Percentiles rank a stretch among this genome's conserved stretches.
phyloP scores from a whole-genome alignment of 2,888 invertebrate species.

The Tenthredo notha region DNA sequence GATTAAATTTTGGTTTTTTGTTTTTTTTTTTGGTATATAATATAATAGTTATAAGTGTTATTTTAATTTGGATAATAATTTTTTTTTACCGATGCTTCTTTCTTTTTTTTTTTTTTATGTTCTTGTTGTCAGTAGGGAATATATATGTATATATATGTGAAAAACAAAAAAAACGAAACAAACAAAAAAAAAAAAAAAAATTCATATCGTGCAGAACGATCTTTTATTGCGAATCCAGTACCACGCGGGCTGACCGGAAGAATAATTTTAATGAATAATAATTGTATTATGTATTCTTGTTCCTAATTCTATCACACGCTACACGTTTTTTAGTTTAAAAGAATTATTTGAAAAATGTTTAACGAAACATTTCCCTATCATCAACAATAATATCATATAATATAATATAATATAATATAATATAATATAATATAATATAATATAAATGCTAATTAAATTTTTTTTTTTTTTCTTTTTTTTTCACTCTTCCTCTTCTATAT shows the following conservation, averaged over 20 bases:
- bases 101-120: neutral
- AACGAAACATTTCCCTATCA: neutral
- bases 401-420: neutral
- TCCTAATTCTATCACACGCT: constrained; percentile 5
- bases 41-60: neutral
- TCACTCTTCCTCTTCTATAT: neutral
- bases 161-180: neutral
- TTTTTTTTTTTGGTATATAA: neutral
- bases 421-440: constrained; percentile 15
- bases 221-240: neutral
- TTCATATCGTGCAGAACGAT: neutral
- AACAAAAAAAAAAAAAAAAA: neutral
- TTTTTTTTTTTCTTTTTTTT: neutral
- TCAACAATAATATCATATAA: constrained; percentile 4
- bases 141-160: neutral
- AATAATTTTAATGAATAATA: neutral
- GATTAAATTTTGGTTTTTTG: neutral
- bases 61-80: neutral
- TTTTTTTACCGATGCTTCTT: neutral
- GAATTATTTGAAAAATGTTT: constrained; percentile 10
- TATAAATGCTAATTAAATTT: constrained; percentile 9
- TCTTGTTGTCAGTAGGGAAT: neutral
- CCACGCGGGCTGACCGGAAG: neutral
- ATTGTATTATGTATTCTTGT: neutral
- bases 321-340: neutral